Conservation (phyloP, 2,888 invertebrate species). For the Melieria crassipennis region DNA sequence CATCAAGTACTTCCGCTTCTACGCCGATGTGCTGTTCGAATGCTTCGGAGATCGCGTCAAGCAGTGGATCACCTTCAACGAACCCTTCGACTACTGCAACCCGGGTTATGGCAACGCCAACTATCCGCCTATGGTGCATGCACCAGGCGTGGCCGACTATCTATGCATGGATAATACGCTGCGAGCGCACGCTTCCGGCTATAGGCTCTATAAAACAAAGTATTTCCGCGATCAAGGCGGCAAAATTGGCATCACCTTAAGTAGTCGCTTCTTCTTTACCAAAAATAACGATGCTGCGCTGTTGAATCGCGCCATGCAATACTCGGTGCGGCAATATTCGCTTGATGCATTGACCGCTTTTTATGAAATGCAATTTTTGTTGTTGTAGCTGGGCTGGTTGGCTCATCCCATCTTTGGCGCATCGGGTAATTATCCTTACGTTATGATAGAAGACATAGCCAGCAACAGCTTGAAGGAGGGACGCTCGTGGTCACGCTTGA, state of each 20-base stretch:
- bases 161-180: constrained; percentile 68
- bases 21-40: constrained; percentile 66
- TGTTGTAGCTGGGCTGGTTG: constrained; percentile 59
- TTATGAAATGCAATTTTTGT: neutral
- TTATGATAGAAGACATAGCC: constrained; percentile 55
- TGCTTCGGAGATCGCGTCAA: constrained; percentile 67
- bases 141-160: constrained; percentile 67
- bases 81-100: constrained; percentile 46
- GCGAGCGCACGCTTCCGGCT: constrained; percentile 69
- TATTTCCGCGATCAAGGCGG: constrained; percentile 59
- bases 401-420: constrained; percentile 57
- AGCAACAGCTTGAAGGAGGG: constrained; percentile 57
- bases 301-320: constrained; percentile 53
- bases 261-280: constrained; percentile 50
- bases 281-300: constrained; percentile 42
- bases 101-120: constrained; percentile 66
- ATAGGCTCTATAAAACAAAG: constrained; percentile 63
- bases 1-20: constrained; percentile 67
- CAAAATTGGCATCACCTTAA: constrained; percentile 54
- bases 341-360: neutral
- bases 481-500: constrained; percentile 52
- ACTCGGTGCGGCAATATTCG: constrained; percentile 42
- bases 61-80: constrained; percentile 47
- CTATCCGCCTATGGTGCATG: constrained; percentile 60
- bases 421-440: constrained; percentile 57